Evolutionary conservation across 2,797 vertebrate species (phyloP), one percentile per base, ranked within the genome.

Genomic region (Calcarius lapponicus): DNA sequence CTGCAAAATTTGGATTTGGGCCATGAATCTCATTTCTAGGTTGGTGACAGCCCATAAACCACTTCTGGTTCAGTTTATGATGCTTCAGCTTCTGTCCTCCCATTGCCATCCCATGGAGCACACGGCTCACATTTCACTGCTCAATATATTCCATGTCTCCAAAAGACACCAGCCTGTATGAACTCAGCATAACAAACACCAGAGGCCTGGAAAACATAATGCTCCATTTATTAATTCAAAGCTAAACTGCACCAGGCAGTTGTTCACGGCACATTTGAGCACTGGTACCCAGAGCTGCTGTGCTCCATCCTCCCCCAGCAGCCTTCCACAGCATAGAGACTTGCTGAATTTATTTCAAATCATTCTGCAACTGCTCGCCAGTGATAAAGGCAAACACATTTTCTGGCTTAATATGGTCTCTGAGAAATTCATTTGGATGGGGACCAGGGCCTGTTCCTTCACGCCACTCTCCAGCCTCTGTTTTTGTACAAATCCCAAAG

Each of bases 211-310:
- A 84, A 70, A 95, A 92, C 40, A 45, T 14, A 91, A 89, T 12
- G 61, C 74, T 94, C 31, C 65, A 85, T 76, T 80, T 72, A 91
- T 92, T 91, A 86, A 84, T 28, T 54, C 51, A 60, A 81, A 80
- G 38, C 65, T 69, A 53, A 94, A 69, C n/a, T 51, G 75, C 56
- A 75, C 38, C 62, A 92, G 74, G 24, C 56, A 34, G 62, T 14
- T 65, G 66, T 74, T 57, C 32, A 54, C 38, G n/a, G 89, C 38
- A 58, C 80, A 70, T 92, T 86, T 74, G 78, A 74, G 56, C 38
- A 47, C 61, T 60, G 1, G 8, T 69, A 81, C 38, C 17, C 57
- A 57, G 10, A 47, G 26, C 3, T 87, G 36, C 62, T 2, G 13
- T 7, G 48, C 14, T 29, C 13, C 9, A 47, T 20, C 72, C 61